phyloP scores from a whole-genome alignment of 2,888 invertebrate genomes.

The Caenorhabditis plicata region DNA sequence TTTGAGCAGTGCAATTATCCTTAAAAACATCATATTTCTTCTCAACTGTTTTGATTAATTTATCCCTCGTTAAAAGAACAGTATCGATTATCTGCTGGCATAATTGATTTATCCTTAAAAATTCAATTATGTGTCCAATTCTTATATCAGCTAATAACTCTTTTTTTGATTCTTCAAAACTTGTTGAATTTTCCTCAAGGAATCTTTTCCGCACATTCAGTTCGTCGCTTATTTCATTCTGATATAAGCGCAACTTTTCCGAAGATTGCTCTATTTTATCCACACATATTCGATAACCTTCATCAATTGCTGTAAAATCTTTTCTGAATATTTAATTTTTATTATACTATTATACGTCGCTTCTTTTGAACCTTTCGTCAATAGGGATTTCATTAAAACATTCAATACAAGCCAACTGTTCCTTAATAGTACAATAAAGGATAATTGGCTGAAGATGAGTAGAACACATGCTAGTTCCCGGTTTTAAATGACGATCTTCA shows the following conservation, averaged over 20 bases:
- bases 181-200: conserved; percentile 74
- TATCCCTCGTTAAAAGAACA: conserved; percentile 72
- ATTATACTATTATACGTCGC: background rate
- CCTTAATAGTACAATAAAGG: conserved; percentile 76
- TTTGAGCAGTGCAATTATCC: conserved; percentile 39
- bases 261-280: conserved; percentile 76
- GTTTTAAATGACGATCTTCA: conserved; percentile 67
- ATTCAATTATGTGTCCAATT: conserved; percentile 68
- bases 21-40: conserved; percentile 40
- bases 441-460: conserved; percentile 78
- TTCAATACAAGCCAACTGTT: conserved; percentile 77
- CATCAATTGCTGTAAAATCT: conserved; percentile 77
- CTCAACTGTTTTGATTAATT: conserved; percentile 74
- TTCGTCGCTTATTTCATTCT: conserved; percentile 75
- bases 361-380: conserved; percentile 49
- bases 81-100: conserved; percentile 75
- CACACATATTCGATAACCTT: conserved; percentile 76
- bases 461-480: conserved; percentile 70
- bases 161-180: conserved; percentile 70
- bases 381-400: conserved; percentile 74
- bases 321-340: too few species aligned
- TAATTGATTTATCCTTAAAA: conserved; percentile 74
- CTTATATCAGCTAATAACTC: conserved; percentile 1
- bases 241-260: conserved; percentile 68
- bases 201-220: conserved; percentile 74